phyloP scores from a whole-genome alignment of 2,888 invertebrate genomes.

The Harpalus rufipes region DNA sequence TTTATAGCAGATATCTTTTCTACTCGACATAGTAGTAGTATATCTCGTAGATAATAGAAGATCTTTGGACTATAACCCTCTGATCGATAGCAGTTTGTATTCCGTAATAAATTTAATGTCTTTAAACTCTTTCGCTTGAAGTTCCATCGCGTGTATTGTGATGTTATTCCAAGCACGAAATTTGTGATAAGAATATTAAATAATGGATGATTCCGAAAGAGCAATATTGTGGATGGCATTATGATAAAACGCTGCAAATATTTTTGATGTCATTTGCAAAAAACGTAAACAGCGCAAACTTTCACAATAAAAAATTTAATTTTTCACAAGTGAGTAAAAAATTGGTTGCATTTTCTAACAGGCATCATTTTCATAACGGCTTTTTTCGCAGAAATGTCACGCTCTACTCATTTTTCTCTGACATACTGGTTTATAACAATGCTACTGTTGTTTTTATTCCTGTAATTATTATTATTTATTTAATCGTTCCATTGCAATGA shows the following conservation, averaged over 20 bases:
- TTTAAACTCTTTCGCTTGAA: conserved; percentile 29
- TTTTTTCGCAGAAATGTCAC: not conserved
- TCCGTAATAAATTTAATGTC: conserved; percentile 38
- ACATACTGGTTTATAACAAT: not conserved
- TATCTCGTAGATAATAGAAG: not conserved
- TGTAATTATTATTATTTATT: too few relatives aligned
- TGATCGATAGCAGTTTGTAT: conserved; percentile 29
- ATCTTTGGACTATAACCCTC: conserved; percentile 11
- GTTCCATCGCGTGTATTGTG: conserved; percentile 31
- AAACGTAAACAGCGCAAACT: conserved; percentile 33
- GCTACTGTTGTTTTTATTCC: too few relatives aligned
- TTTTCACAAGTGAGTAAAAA: conserved; percentile 2
- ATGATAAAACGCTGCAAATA: conserved; percentile 36
- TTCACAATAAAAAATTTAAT: conserved; percentile 16
- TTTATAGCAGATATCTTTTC: not conserved
- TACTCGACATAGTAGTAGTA: conserved; percentile 6
- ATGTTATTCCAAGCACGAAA: conserved; percentile 35
- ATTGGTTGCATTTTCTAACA: not conserved
- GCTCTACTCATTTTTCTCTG: not conserved
- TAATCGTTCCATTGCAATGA: too few relatives aligned
- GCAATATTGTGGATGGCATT: conserved; percentile 54
- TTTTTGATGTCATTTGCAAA: conserved; percentile 43
- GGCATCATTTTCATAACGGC: not conserved
- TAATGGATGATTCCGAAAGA: conserved; percentile 45
- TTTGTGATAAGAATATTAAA: conserved; percentile 55